Base-by-base conservation (phyloP, 2,113 vertebrate genomes). In the Romanogobio albipinnatus region DNA sequence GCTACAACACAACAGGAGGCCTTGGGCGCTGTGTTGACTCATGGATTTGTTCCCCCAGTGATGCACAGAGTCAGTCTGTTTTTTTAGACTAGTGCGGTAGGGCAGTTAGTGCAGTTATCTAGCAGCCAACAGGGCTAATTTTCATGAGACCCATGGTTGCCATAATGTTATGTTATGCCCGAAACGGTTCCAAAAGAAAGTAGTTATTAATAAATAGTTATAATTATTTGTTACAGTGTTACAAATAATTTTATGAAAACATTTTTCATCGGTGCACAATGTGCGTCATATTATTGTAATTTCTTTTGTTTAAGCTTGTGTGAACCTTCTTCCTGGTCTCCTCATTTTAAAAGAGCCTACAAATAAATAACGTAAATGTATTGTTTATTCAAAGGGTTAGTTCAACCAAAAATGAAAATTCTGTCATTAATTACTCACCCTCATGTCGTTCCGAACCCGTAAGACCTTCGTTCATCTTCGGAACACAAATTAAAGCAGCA, bases 11-110 rank as follows among this genome's bases (percentile, higher is more conserved):
- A 81, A 58, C 75, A 78, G 81, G 15, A 86, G 47, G 68, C 66
- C 45, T 86, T 77, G 76, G 77, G 83, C 22, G 26, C 39, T 84
- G 36, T 80, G 76, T 88, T 86, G 51, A 82, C 87, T 29, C 49
- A 53, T 87, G 47, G 36, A 82, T 61, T 70, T 87, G 64, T 82
- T 85, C 74, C 71, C 17, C 5, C 74, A 53, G 15, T 49, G 26
- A 78, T 26, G 17, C 76, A 73, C 70, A 76, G 17, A 36, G 62
- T 61, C 66, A 47, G 43, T 73, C 1, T 85, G 49, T 61, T n/a
- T 82, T 64, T 76, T 53, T 79, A 47, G 36, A 45, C n/a, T 26
- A 13, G 14, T n/a, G 43, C 3, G 17, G 26, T 6, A 39, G 19
- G 74, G 26, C 74, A 53, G 26, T 76, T 19, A 49, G 74, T 76